Conservation (phyloP, 2,797 vertebrate genomes). For the Phoebastria nigripes region DNA sequence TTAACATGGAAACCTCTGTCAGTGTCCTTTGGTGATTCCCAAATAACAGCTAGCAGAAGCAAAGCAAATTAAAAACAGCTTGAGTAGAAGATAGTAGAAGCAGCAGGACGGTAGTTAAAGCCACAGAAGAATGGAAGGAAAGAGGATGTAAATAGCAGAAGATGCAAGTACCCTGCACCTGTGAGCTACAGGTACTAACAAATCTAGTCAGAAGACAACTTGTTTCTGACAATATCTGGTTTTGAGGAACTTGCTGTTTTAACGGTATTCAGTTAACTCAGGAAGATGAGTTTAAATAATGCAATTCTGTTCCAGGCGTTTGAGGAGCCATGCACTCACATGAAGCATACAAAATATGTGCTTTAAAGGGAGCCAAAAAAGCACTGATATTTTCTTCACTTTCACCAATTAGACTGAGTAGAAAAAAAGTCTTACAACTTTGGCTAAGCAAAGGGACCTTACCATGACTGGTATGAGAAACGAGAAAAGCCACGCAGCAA, state of each 20-base stretch:
- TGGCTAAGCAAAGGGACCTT: background rate
- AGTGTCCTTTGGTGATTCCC: background rate
- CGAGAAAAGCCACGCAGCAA: background rate
- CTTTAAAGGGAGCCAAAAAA: background rate
- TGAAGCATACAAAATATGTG: background rate
- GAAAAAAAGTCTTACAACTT: background rate
- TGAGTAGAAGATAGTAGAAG: fast-evolving
- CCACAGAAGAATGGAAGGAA: background rate
- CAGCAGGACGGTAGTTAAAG: background rate
- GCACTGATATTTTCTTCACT: background rate
- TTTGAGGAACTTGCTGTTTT: background rate
- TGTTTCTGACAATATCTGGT: background rate
- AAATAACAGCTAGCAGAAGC: background rate
- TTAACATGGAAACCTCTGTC: background rate
- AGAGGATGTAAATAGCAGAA: background rate
- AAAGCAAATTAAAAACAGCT: background rate
- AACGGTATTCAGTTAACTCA: background rate
- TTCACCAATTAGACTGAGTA: background rate
- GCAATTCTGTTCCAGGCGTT: background rate
- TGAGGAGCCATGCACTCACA: background rate
- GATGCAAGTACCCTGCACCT: background rate
- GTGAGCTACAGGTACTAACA: background rate
- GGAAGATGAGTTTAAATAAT: background rate
- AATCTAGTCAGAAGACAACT: background rate
- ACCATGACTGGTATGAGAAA: background rate